phyloP scores from a whole-genome alignment of 2,113 vertebrate genomes.

The Lagopus muta region DNA sequence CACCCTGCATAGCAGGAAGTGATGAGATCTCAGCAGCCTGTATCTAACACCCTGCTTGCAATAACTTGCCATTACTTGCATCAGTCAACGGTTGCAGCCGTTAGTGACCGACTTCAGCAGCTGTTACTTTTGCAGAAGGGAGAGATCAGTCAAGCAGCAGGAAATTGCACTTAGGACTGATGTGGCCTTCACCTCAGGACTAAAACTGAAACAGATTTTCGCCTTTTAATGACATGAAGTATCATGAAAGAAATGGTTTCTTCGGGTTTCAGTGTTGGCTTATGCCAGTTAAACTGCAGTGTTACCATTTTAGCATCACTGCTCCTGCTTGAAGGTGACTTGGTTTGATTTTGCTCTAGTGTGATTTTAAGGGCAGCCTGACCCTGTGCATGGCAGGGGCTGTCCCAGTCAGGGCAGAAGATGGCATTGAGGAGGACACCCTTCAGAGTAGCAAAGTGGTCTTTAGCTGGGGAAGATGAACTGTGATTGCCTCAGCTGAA shows the following conservation, averaged over 20 bases:
- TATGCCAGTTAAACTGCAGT: not conserved
- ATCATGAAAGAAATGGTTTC: not conserved
- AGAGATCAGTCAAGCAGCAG: not conserved
- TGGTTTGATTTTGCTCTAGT: not conserved
- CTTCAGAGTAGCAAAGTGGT: not conserved
- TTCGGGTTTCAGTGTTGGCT: not conserved
- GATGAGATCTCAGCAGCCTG: fast-evolving
- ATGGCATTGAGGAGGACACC: not conserved
- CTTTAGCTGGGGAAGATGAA: not conserved
- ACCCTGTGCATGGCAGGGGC: not conserved
- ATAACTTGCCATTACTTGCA: not conserved
- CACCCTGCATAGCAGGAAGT: not conserved
- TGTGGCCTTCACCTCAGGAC: not conserved
- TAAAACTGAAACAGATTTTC: not conserved
- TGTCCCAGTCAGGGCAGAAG: not conserved
- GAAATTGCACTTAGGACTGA: not conserved
- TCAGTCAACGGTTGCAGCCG: not conserved
- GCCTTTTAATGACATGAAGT: not conserved
- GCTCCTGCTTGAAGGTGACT: not conserved
- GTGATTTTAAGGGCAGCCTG: not conserved
- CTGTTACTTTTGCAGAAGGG: not conserved
- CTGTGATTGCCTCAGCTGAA: not conserved
- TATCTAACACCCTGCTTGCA: not conserved
- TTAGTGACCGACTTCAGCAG: not conserved
- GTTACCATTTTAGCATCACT: not conserved